Evolutionary conservation across 2,113 vertebrate genomes (phyloP).

Genomic region (Syngnathoides biaculeatus): DNA sequence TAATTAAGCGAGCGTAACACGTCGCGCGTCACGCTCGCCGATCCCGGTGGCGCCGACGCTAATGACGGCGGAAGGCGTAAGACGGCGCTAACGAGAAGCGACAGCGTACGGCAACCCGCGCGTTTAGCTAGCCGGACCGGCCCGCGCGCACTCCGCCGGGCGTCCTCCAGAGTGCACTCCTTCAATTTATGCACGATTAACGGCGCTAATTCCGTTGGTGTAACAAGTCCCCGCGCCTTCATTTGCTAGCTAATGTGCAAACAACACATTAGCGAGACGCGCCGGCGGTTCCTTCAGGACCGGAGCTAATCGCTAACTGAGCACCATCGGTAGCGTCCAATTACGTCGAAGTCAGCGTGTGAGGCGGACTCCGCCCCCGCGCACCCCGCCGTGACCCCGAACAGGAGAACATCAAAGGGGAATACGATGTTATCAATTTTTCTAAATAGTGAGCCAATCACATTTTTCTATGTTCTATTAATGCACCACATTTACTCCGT

Average conservation of each 20-base stretch:
- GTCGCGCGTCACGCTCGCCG: neutral
- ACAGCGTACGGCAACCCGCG: constrained; percentile 53
- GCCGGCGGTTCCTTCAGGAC: constrained; percentile 48
- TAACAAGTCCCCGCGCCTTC: constrained; percentile 58
- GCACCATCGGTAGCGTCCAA: neutral
- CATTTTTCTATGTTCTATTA: too few species aligned
- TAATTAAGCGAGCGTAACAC: neutral
- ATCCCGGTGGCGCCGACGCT: constrained; percentile 11
- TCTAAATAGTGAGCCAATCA: too few species aligned
- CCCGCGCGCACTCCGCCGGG: constrained; percentile 31
- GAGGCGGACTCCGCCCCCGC: too few species aligned
- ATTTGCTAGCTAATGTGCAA: constrained; percentile 56
- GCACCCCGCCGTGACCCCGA: too few species aligned
- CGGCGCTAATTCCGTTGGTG: constrained; percentile 63
- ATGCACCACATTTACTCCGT: too few species aligned
- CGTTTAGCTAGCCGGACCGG: constrained; percentile 31
- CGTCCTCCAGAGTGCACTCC: constrained; percentile 55
- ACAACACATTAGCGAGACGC: constrained; percentile 57
- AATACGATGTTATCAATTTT: too few species aligned
- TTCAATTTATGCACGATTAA: constrained; percentile 69
- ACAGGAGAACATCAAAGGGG: too few species aligned
- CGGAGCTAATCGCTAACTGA: neutral
- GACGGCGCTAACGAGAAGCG: constrained; percentile 51
- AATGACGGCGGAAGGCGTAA: neutral
- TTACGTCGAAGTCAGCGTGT: neutral